Conservation (phyloP, 2,113 vertebrate species). For the Mustela nigripes region DNA sequence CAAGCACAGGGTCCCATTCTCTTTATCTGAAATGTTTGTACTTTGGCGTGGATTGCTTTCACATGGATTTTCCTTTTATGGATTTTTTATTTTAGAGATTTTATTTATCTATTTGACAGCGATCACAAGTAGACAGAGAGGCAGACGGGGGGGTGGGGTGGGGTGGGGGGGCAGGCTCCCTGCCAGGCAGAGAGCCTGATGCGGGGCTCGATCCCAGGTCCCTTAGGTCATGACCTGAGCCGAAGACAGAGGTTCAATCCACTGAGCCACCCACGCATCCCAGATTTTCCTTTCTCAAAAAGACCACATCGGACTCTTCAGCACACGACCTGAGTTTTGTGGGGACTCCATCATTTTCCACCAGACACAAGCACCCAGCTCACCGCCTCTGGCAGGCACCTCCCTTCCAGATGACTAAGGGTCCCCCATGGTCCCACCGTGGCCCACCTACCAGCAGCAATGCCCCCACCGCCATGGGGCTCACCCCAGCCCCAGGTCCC, state of each 20-base stretch:
- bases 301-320: too few species aligned
- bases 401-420: background rate
- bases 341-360: background rate
- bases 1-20: background rate
- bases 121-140: too few species aligned
- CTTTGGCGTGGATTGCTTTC: background rate
- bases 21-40: background rate
- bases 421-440: background rate
- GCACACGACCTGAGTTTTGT: background rate
- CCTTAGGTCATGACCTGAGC: too few species aligned
- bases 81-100: too few species aligned
- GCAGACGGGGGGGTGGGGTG: too few species aligned
- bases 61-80: background rate
- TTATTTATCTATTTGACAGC: too few species aligned
- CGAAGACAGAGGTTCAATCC: too few species aligned
- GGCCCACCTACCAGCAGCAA: background rate
- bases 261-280: too few species aligned
- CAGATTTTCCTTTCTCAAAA: too few species aligned
- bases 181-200: too few species aligned
- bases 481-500: background rate
- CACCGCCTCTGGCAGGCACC: background rate
- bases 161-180: too few species aligned
- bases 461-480: background rate
- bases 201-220: too few species aligned
- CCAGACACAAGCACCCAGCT: background rate